Base-by-base conservation (phyloP, 2,797 vertebrate species). In the Psittacula echo region DNA sequence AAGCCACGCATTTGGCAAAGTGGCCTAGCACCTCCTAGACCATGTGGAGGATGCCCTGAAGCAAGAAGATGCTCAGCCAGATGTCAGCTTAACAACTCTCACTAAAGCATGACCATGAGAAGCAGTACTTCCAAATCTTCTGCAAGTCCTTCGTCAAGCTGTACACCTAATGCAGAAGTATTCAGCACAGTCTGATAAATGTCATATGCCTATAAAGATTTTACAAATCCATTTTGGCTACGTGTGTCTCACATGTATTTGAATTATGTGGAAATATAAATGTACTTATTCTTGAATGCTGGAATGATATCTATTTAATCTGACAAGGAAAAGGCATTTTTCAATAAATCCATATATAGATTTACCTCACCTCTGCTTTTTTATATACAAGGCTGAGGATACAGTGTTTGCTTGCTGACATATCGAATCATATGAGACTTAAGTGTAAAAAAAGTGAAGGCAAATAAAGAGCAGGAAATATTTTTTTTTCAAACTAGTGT, bases 31-130 rank as follows among this genome's bases (percentile, higher is more conserved):
- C 41, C 81, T 94, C 73, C 92, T 96, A 70, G 72, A 78, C 0
- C 6, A 64, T 27, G 22, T n/a, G 79, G 92, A 84, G 94, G 91
- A 87, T 81, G 92, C 82, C 79, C 91, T 48, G 72, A 27, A 85
- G 84, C 75, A 89, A 90, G 94, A 92, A 85, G 94, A 94, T 90
- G 97, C 95, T 94, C 74, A 62, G 85, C 93, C 95, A 97, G 97
- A 96, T 97, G 96, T 92, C 96, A 80, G 96, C 94, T 86, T 81
- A 97, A 93, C 64, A 85, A 24, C 48, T 87, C 50, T 85, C 92
- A 90, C 91, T 77, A 93, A 96, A 96, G 92, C 94, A 94, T 80
- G 89, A 95, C 77, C 94, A 85, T 2, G 11, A 94, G 82, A n/a
- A 91, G 83, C 5, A 92, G 86, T 73, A 61, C 54, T 87, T 85